Conservation (phyloP, 2,888 invertebrate genomes). For the Athetis lepigone region DNA sequence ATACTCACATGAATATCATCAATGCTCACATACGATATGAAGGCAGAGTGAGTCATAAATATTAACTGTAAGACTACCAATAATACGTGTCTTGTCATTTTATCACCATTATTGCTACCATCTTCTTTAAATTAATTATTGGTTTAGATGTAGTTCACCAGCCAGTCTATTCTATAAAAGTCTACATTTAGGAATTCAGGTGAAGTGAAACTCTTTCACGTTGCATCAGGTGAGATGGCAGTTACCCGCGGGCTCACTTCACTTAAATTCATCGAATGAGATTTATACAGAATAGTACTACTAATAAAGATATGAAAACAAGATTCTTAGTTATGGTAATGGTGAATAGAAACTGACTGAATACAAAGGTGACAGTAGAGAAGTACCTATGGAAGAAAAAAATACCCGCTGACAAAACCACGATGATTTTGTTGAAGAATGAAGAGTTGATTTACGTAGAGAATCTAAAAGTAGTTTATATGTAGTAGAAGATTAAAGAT, state of each 20-base stretch:
- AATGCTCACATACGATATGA: conserved; percentile 36
- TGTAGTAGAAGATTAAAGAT: neutral
- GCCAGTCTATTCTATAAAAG: neutral
- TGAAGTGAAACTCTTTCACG: too few species aligned
- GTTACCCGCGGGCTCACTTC: too few species aligned
- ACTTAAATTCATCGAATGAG: too few species aligned
- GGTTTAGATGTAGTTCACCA: conserved; percentile 14
- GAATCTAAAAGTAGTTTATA: too few species aligned
- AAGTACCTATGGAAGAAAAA: too few species aligned
- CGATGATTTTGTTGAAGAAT: neutral
- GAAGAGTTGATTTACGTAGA: too few species aligned
- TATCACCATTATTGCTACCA: conserved; percentile 35
- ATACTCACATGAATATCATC: conserved; percentile 52
- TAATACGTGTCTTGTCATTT: conserved; percentile 48
- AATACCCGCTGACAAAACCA: neutral
- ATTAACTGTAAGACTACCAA: conserved; percentile 46
- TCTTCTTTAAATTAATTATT: conserved; percentile 14
- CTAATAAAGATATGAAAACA: neutral
- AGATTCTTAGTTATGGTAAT: neutral
- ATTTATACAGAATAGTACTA: neutral
- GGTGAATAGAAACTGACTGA: too few species aligned
- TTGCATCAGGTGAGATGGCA: too few species aligned
- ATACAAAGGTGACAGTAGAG: neutral
- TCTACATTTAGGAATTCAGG: neutral
- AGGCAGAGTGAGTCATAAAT: conserved; percentile 28